Evolutionary conservation across 2,797 vertebrate genomes (phyloP).

Genomic region (Anolis apletophallus): DNA sequence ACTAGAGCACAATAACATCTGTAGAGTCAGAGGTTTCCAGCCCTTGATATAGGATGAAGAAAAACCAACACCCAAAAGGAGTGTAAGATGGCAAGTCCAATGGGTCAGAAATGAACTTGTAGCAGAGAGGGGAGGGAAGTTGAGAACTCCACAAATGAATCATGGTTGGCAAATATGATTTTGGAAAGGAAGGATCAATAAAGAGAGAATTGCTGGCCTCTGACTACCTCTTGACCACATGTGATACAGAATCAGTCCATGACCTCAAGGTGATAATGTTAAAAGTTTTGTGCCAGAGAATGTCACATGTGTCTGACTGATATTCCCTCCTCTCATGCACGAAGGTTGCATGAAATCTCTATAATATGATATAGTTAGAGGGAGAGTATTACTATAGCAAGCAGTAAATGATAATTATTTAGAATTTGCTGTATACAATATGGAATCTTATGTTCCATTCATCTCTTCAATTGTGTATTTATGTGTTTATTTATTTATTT

Average conservation of each 20-base stretch:
- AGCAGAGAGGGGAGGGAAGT: neutral
- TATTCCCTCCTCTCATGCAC: neutral
- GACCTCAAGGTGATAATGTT: neutral
- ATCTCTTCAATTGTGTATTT: slow-evolving; percentile 15
- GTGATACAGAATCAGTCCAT: neutral
- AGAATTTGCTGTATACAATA: neutral
- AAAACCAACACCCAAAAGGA: neutral
- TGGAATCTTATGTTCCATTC: neutral
- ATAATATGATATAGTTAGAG: neutral
- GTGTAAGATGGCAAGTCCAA: neutral
- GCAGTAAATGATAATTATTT: neutral
- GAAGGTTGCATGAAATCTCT: neutral
- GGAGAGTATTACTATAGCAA: neutral
- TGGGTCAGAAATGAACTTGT: neutral
- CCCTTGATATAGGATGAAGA: neutral
- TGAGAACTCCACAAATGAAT: neutral
- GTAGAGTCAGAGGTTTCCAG: neutral
- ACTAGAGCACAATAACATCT: neutral
- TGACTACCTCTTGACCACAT: neutral
- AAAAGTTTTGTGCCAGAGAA: neutral
- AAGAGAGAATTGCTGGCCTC: neutral
- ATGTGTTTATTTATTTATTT: neutral
- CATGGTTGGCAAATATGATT: neutral
- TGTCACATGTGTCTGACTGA: neutral
- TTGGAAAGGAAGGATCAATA: neutral